A percentile compares a stretch with the other conserved stretches of the same genome.
Conservation (phyloP, 1,140 invertebrate genomes). For the Acromyrmex charruanus region DNA sequence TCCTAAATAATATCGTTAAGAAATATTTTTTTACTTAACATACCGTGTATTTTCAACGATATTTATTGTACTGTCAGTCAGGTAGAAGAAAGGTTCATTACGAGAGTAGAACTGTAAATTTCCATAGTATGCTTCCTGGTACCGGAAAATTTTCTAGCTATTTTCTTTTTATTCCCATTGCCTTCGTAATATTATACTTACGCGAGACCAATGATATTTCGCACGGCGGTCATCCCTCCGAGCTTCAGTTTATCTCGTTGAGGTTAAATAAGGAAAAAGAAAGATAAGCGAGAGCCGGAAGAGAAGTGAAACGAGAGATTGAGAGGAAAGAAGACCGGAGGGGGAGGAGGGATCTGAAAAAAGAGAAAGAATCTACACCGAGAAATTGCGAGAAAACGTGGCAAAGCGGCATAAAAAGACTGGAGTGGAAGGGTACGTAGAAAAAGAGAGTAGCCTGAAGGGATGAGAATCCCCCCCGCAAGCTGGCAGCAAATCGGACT, state of each 20-base stretch:
- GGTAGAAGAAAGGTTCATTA: neutral
- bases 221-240: conserved; percentile 3
- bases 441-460: neutral
- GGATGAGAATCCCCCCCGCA: conserved; percentile 1
- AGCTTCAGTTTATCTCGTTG: conserved; percentile 52
- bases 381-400: conserved; percentile 35
- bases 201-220: conserved; percentile 47
- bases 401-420: conserved; percentile 37
- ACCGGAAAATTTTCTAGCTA: conserved; percentile 21
- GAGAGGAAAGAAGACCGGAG: neutral
- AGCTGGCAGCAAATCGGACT: conserved; percentile 16
- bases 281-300: neutral
- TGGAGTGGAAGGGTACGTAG: neutral
- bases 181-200: conserved; percentile 50
- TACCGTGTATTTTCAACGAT: neutral
- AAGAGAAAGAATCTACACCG: neutral
- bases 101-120: neutral
- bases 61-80: neutral
- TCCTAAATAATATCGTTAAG: neutral
- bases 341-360: neutral
- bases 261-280: conserved; percentile 47
- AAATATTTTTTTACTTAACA: neutral
- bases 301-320: neutral
- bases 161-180: conserved; percentile 36
- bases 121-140: conserved; percentile 20